Evolutionary conservation across 2,888 invertebrate genomes (phyloP), one percentile per base, ranked within the genome.

Genomic region (Stictocephala bisonia): DNA sequence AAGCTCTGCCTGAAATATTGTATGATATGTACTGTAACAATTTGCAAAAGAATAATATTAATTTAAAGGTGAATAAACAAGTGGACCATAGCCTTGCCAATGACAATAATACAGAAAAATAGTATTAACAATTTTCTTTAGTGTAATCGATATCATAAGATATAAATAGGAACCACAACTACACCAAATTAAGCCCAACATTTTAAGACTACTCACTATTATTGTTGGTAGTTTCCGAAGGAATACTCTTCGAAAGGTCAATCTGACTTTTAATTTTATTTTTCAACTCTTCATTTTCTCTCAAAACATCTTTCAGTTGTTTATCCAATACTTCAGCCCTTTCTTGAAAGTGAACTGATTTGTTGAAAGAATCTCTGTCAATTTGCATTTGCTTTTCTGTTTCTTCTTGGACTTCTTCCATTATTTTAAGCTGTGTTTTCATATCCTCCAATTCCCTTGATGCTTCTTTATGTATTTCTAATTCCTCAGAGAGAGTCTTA

Each of bases 271-370:
- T n/a, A n/a, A 60, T 31, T n/a, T 60, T 64, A 18, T 64, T 44
- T 64, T 44, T 44, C 27, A 64, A 20, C 22, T 64, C 64, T 9
- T 24, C 15, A n/a, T 64, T 64, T 44, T 64, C 64, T 44, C 18
- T 64, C 27, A 20, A 26, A 71, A 44, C 15, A 84, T 81, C 84
- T 86, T 56, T 85, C 83, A 72, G 84, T 83, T 75, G 83, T 81
- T 73, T 85, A 80, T 82, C 26, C 20, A 48, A 27, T 44, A 20
- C 20, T 60, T 58, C 51, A 40, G n/a, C 40, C n/a, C n/a, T n/a
- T n/a, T n/a, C 67, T 20, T 58, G 24, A n/a, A 58, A 48, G 26
- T 24, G 11, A n/a, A 31, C 26, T n/a, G 66, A 22, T 27, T 71
- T 70, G 13, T 60, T 64, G 13, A 71, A 40, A 13, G 35, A 53